Evolutionary conservation across 2,113 vertebrate genomes (phyloP), one percentile per base, ranked within the genome.

Genomic region (Syrrhaptes paradoxus): DNA sequence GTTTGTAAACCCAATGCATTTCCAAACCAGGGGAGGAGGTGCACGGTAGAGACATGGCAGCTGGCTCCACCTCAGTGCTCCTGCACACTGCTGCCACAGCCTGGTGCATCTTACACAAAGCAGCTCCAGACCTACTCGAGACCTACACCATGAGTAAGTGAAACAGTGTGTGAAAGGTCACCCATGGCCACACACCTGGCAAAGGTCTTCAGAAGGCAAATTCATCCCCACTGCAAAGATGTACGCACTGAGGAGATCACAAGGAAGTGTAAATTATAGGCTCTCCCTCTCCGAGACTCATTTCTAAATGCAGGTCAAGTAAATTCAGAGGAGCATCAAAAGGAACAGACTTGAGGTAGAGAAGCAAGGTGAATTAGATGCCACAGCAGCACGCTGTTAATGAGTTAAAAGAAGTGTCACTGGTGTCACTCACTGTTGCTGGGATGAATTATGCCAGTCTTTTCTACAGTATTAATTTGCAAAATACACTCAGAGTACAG

Each of bases 301-400:
- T 68, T 93, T 65, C 74, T 79, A 89, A 93, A 96, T 94, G 78
- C 85, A 74, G 85, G 93, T 86, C 82, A 88, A 70, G 48, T 72
- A 49, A 61, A 80, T 32, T 65, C 22, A 62, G 87, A 96, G 70
- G 74, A 74, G 34, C 49, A 32, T 46, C 63, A 22, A 81, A 71
- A 65, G 61, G 81, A 88, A 67, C 65, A 85, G 82, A 63, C 57
- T 41, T 46, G 16, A 71, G 20, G 79, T 15, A 54, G 46, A 62
- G 57, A 21, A 68, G 55, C 46, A 55, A 66, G 57, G 63, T 81
- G 31, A 72, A 49, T 43, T 45, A 63, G 54, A n/a, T 75, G 51
- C 22, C 52, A 46, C 4, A 31, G 20, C 63, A 78, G 70, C 2
- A 1, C 5, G 16, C 22, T 71, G 24, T 43, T 65, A 24, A 34